Base-by-base conservation (phyloP, 1,140 invertebrate species). In the Drosophila setifemur region DNA sequence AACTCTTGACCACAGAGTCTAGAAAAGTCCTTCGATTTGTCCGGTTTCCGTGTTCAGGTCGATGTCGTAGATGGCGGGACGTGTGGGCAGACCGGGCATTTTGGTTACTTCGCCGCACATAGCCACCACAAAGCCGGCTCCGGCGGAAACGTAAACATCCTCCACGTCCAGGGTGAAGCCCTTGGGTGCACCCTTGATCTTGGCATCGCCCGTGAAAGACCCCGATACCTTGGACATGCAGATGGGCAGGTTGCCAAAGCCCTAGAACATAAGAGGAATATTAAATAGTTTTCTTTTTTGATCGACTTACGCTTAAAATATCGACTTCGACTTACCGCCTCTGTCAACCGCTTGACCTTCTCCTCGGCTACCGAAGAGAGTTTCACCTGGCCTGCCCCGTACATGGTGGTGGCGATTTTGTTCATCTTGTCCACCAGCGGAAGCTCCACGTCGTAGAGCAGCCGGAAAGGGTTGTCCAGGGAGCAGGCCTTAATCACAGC, bases 141-240 rank as follows among this genome's bases (percentile, higher is more conserved):
- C 98, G 39, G 96, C 96, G 3, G 97, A 98, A 2, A 97, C 94
- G 79, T 96, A 94, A 4, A 98, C 94, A 90, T 98, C 96, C 70
- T 95, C 72, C 98, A 95, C 37, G 11, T 95, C 94, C 0, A 99
- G 91, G 1, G 92, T 94, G 89, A 99, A 99, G 37, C 95, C 96
- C 18, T 92, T 95, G 1, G 98, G 98, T 0, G 96, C 97, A 21
- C 98, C 98, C 91, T 99, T 99, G 31, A 97, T 91, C 1, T 91
- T 91, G 4, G 97, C 94, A 92, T 99, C 96, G 66, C 97, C 96
- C 2, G 96, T 98, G 14, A 99, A 91, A 0, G 98, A 99, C 53
- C 97, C 93, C 0, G 98, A 96, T 2, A 98, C 99, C 92, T 99
- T 99, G 0, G 98, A 98, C 97, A 99, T 99, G 89, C 98, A 99